phyloP scores from a whole-genome alignment of 2,888 invertebrate species.

The Epistrophe grossulariae region DNA sequence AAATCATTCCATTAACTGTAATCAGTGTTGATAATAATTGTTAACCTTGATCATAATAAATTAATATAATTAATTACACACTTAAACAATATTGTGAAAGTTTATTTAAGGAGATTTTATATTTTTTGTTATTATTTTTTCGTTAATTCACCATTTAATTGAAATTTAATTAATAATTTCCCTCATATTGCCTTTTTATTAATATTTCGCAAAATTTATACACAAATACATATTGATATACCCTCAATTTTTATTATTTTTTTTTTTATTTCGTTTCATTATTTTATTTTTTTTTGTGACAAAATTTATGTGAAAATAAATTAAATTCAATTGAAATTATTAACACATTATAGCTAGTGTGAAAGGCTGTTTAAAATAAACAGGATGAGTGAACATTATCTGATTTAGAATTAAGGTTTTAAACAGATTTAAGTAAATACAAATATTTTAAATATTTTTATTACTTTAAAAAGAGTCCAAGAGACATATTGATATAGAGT shows the following conservation, averaged over 20 bases:
- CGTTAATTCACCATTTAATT: background rate
- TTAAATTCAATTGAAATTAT: conserved; percentile 2
- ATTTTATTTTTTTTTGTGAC: background rate
- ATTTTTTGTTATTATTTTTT: background rate
- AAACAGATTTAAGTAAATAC: no score
- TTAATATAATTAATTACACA: background rate
- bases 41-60: background rate
- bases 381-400: no score
- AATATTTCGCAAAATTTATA: background rate
- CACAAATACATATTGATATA: background rate
- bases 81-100: background rate
- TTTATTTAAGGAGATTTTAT: background rate
- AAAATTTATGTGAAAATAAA: background rate
- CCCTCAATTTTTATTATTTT: background rate
- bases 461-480: no score
- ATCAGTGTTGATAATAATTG: background rate
- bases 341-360: background rate
- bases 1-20: background rate
- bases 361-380: background rate
- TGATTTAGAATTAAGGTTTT: no score
- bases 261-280: background rate
- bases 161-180: background rate
- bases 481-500: no score
- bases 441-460: no score
- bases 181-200: background rate